Evolutionary conservation across 2,797 vertebrate species (phyloP), one percentile per base, ranked within the genome.

Genomic region (Anguilla megastoma): DNA sequence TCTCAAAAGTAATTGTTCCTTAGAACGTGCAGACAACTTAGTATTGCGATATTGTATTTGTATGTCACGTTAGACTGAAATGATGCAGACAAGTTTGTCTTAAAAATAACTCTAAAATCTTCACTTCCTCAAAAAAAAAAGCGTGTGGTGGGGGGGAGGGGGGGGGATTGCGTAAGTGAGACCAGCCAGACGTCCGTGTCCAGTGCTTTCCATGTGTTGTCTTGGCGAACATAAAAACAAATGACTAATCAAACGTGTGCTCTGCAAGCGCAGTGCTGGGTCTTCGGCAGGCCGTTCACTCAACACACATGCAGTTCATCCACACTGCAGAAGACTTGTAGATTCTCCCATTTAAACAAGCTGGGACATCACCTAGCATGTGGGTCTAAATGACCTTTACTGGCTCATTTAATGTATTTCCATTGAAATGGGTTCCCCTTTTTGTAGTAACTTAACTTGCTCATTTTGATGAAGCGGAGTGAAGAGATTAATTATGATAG

Each of bases 161-260:
- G 9, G 54, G 33, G 27, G 50, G 2, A 45, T 79, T 80, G 18
- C 48, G 18, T 45, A 87, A 63, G 91, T 89, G 85, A 90, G 93
- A 89, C 92, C 87, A 91, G 91, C 88, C 87, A 92, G 36, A 12
- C 92, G 90, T 90, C 92, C 91, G 91, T 94, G 89, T 94, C 93
- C 92, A 94, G 92, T 90, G 87, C 88, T 89, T 87, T 85, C 93
- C 93, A 92, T 94, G 92, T 90, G 88, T 90, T 92, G 93, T 92
- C 93, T 92, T 74, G 87, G 85, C 87, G 90, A 94, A 92, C 91
- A 92, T 91, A 91, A 94, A 95, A 94, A 94, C 93, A 94, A 93
- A 88, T 91, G 88, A 92, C 69, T 92, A 90, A 94, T 92, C 90
- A 69, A 89, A 88, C 87, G 52, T 89, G 88, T 86, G 87, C 66